Base-by-base conservation (phyloP, 2,797 vertebrate species). In the Pangasius larnaudii region DNA sequence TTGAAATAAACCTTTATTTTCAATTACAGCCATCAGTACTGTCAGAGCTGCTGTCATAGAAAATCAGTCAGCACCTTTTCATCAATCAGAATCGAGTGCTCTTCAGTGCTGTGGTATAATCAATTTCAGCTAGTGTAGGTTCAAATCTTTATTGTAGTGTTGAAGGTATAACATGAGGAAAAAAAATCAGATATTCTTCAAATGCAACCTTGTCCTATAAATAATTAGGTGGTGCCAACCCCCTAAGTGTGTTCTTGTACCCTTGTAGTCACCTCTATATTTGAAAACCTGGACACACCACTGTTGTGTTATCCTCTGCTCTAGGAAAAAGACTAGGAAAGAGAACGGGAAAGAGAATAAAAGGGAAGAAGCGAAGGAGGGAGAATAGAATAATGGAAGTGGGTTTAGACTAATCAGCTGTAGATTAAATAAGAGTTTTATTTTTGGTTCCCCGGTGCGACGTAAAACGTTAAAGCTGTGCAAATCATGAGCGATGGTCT, bases 401-500 rank as follows among this genome's bases (percentile, higher is more conserved):
- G 30, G 82, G 10, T 36, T 84, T 71, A 2, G 46, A 53, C 63
- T 56, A 69, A 84, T 84, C 65, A 84, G 63, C n/a, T 53, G 46
- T 69, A 53, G 63, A 69, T 69, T 69, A 36, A 53, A 77, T 75
- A 49, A 49, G 8, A 49, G 30, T 85, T 72, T 85, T 85, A 8
- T 81, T 82, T 61, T 80, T 56, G 65, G n/a, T 39, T 87, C 83
- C 59, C 81, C 58, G 7, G 33, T 42, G 77, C 58, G 75, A 30
- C 9, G 82, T 87, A 84, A 89, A 90, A 88, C 63, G 30, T 84
- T 85, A 86, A 91, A 84, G 88, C 85, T 51, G 87, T 85, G 85
- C 86, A 89, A 90, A 91, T 87, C 75, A 81, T 86, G 27, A 33
- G 79, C 74, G 87, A 92, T 90, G 74, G 77, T 75, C 79, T 72